phyloP scores from a whole-genome alignment of 2,797 vertebrate species.

The Halcyon leucocephala region DNA sequence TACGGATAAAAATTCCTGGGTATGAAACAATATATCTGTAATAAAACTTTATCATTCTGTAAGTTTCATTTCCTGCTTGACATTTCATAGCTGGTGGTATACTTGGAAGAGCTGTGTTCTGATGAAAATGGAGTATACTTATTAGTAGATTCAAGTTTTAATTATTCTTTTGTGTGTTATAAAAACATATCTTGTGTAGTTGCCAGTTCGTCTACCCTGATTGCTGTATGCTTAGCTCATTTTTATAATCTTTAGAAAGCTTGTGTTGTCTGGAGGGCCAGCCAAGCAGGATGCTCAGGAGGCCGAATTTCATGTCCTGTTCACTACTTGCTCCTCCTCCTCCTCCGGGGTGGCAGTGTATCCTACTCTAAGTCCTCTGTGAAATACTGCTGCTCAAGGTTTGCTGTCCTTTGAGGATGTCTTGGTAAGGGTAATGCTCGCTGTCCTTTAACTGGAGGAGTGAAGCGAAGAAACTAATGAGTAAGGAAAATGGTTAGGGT shows the following conservation, averaged over 20 bases:
- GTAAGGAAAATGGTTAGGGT: background rate
- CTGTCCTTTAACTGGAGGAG: background rate
- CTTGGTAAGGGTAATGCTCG: background rate
- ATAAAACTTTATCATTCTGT: background rate
- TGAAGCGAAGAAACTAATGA: background rate
- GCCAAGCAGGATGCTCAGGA: background rate
- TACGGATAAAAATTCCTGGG: background rate
- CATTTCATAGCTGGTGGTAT: background rate
- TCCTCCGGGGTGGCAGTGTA: background rate
- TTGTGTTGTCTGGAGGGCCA: background rate
- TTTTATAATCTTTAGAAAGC: slow-evolving; percentile 6
- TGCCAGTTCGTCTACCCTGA: background rate
- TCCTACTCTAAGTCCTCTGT: background rate
- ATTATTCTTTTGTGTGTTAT: slow-evolving; percentile 39
- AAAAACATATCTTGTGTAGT: slow-evolving; percentile 4
- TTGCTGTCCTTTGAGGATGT: background rate
- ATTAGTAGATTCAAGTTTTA: slow-evolving; percentile 43
- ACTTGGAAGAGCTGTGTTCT: background rate
- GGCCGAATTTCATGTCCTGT: background rate
- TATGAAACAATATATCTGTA: background rate
- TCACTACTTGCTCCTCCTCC: background rate
- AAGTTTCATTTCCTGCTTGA: slow-evolving; percentile 55
- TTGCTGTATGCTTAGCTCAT: background rate
- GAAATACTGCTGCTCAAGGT: background rate
- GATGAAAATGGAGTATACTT: background rate